Percentiles rank a stretch among this genome's conserved stretches.
Conservation (phyloP, 2,113 vertebrate species). For the Pelmatolapia mariae region DNA sequence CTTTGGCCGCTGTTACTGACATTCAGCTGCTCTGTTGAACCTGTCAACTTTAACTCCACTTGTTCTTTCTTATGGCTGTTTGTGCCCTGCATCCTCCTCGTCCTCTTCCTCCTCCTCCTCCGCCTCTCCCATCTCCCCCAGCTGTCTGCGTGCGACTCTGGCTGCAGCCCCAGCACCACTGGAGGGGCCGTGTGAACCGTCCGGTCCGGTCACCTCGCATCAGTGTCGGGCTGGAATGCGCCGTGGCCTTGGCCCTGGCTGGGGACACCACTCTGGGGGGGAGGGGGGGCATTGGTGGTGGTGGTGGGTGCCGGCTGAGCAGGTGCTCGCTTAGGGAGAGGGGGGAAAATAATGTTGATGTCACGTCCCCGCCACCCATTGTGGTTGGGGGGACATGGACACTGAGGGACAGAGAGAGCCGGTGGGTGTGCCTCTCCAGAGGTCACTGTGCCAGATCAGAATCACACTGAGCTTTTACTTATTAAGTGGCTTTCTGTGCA, state of each 20-base stretch:
- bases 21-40: constrained; percentile 57
- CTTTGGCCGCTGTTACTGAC: constrained; percentile 27
- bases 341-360: constrained; percentile 52
- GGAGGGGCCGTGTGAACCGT: constrained; percentile 64
- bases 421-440: constrained; percentile 48
- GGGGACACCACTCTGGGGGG: constrained; percentile 53
- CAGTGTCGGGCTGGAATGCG: constrained; percentile 69
- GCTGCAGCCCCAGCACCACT: constrained; percentile 40
- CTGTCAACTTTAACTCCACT: constrained; percentile 51
- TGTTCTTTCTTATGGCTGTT: constrained; percentile 48
- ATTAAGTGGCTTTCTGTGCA: constrained; percentile 56
- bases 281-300: neutral
- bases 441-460: constrained; percentile 62
- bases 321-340: constrained; percentile 47
- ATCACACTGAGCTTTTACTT: constrained; percentile 57
- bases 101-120: constrained; percentile 12
- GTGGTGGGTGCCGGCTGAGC: constrained; percentile 25
- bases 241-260: constrained; percentile 34
- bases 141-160: constrained; percentile 36
- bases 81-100: constrained; percentile 33
- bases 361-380: constrained; percentile 44
- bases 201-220: constrained; percentile 71
- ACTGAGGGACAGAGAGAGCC: constrained; percentile 50
- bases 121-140: constrained; percentile 13
- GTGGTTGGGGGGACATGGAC: constrained; percentile 46